Conservation (phyloP, 2,113 vertebrate genomes). For the Etia nguti region DNA sequence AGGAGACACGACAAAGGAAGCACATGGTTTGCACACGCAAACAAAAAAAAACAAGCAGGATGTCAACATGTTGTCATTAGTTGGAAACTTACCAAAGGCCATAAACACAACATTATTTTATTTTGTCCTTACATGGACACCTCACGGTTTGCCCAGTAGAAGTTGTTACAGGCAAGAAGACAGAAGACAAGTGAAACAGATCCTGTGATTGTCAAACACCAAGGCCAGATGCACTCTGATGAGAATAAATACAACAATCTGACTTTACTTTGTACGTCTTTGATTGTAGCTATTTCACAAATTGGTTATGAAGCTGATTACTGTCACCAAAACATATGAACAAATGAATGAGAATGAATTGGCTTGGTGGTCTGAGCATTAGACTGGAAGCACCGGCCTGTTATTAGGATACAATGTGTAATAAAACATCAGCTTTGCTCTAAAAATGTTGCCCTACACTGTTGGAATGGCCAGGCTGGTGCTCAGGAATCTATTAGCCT, state of each 20-base stretch:
- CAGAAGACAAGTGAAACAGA: neutral
- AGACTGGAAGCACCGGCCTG: constrained; percentile 25
- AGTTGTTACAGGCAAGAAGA: neutral
- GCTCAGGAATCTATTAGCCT: constrained; percentile 67
- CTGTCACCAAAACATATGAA: neutral
- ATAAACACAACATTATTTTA: neutral
- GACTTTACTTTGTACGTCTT: neutral
- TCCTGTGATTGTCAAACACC: neutral
- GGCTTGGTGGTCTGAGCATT: constrained; percentile 19
- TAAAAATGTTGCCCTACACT: constrained; percentile 52
- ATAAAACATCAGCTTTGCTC: constrained; percentile 51
- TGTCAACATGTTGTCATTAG: constrained; percentile 58
- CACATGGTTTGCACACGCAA: neutral
- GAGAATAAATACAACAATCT: neutral
- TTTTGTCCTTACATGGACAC: neutral
- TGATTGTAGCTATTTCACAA: neutral
- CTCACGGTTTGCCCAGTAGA: neutral
- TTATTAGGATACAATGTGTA: constrained; percentile 62
- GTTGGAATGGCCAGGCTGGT: constrained; percentile 37
- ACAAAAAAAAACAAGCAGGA: constrained; percentile 47
- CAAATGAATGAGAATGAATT: constrained; percentile 18
- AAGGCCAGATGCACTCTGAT: neutral
- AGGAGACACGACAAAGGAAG: constrained; percentile 42
- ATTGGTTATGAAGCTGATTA: neutral
- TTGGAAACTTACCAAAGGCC: constrained; percentile 12